Evolutionary conservation across 2,797 vertebrate genomes (phyloP), one percentile per base, ranked within the genome.

Genomic region (Huso huso): DNA sequence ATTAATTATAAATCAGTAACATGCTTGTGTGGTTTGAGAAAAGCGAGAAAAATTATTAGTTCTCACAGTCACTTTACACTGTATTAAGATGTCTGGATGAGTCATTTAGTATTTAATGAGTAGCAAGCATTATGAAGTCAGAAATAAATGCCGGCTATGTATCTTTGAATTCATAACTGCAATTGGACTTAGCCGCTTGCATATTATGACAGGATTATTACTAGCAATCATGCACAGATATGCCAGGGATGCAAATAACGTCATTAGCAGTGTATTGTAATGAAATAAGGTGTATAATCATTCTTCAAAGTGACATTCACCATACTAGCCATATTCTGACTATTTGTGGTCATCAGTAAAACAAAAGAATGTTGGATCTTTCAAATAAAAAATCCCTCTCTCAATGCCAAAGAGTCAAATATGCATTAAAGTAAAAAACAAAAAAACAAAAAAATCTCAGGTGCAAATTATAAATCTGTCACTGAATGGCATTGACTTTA

Each of bases 61-160:
- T 82, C 88, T 83, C 88, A 89, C 90, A 90, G 78, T 89, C 87
- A 90, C 88, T 92, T 92, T 92, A 92, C 88, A 91, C 91, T 95
- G 93, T 93, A 95, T 95, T 95, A 94, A 94, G 92, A 94, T 88
- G 90, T 93, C 89, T 93, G 92, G 90, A 95, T 89, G 93, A 95
- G 91, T 92, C 93, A 93, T 95, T 96, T 94, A 95, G 92, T 86
- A 84, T 93, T 93, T 97, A 96, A 95, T 94, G 90, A 92, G 92
- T 89, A 89, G 90, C 90, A 90, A 92, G 91, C 91, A 93, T 96
- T 93, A 95, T 89, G 85, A 91, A 95, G 93, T 92, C 93, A 90
- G 87, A 89, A 90, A 93, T 93, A 94, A 93, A 94, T 93, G 90
- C 82, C 82, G 82, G 87, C 86, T 88, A 90, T 87, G 88, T 87